phyloP scores from a whole-genome alignment of 2,888 invertebrate species.

The Cephus runcator region DNA sequence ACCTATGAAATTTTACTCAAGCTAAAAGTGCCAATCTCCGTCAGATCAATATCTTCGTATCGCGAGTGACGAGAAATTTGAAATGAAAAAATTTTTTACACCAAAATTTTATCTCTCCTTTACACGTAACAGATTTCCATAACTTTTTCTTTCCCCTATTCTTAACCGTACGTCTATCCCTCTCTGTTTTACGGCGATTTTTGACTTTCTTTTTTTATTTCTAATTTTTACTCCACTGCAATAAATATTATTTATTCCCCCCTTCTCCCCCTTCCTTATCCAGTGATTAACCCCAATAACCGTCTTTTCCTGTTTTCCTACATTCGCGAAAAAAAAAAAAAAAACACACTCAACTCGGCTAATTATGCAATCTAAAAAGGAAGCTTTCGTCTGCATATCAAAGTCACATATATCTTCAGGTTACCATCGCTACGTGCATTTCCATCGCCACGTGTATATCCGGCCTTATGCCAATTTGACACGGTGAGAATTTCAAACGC shows the following conservation, averaged over 20 bases:
- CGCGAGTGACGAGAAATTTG: background rate
- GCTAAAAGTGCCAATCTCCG: too few species aligned
- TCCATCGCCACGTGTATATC: background rate
- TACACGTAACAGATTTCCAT: background rate
- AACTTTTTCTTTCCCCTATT: background rate
- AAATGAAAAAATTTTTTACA: background rate
- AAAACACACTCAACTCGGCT: background rate
- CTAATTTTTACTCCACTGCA: too few species aligned
- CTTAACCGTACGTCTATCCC: too few species aligned
- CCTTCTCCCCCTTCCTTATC: background rate
- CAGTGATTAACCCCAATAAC: background rate
- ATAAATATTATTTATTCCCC: background rate
- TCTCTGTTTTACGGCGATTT: too few species aligned
- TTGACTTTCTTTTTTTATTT: too few species aligned
- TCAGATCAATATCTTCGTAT: background rate
- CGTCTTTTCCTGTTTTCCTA: background rate
- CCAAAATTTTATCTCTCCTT: background rate
- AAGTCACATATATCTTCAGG: background rate
- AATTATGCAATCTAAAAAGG: constrained; percentile 4
- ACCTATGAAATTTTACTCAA: too few species aligned
- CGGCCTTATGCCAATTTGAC: background rate
- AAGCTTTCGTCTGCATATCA: constrained; percentile 3
- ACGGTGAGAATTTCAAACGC: background rate
- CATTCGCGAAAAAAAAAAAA: background rate
- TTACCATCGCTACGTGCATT: background rate